Percentiles rank a stretch among this genome's conserved stretches.
Conservation (phyloP, 2,888 invertebrate species). For the Ichneumoninae sp. region DNA sequence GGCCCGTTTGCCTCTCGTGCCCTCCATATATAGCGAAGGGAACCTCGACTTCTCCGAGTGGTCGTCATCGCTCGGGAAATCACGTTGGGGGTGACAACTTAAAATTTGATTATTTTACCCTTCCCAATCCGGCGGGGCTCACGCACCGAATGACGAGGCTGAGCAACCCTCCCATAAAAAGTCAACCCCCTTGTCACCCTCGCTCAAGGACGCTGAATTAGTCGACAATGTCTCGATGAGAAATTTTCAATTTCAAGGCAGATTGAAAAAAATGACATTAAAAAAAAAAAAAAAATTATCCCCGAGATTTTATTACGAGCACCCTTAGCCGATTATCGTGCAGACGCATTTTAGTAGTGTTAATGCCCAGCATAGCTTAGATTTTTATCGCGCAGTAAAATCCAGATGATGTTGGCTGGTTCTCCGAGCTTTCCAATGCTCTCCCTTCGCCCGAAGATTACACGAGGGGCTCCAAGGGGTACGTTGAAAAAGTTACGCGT, state of each 20-base stretch:
- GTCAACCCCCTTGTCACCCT: neutral
- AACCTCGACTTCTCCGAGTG: constrained; percentile 29
- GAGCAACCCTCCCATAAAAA: constrained; percentile 20
- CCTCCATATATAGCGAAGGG: neutral
- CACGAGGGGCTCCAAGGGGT: constrained; percentile 14
- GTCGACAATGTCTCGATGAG: neutral
- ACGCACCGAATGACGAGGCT: neutral
- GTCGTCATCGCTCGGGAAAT: constrained; percentile 32
- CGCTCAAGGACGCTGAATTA: neutral
- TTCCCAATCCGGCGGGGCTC: constrained; percentile 29
- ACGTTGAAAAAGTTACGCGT: constrained; percentile 56
- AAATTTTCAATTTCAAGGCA: neutral
- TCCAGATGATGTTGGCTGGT: constrained; percentile 1
- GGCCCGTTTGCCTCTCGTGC: neutral
- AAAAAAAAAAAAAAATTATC: too few species aligned
- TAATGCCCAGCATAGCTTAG: constrained; percentile 20
- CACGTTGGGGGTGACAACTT: constrained; percentile 22
- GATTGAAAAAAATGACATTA: too few species aligned
- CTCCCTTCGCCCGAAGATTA: constrained; percentile 28
- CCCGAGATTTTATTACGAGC: too few species aligned
- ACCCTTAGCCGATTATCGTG: neutral
- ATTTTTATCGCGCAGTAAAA: constrained; percentile 38
- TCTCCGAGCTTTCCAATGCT: constrained; percentile 44
- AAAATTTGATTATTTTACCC: constrained; percentile 50
- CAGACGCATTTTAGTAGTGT: neutral